Evolutionary conservation across 1,140 invertebrate genomes (phyloP), one percentile per base, ranked within the genome.

Genomic region (Heliconius nattereri): DNA sequence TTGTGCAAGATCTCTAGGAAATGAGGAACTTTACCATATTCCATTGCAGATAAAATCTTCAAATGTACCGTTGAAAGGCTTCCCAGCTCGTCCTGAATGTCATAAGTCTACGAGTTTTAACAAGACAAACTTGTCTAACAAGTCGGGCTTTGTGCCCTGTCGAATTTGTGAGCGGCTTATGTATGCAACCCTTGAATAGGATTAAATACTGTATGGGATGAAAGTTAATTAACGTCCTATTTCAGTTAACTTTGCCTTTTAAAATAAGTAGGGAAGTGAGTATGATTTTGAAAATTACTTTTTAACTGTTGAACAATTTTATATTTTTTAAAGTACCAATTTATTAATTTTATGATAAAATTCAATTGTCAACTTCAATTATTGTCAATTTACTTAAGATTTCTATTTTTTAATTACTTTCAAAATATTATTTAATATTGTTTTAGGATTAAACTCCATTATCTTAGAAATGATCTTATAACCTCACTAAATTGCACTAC

Each of bases 51-150:
- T 82, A 83, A 84, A 82, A 85, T 84, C 80, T 78, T 78, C 78
- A 35, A 73, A 76, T 80, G 78, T 83, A 75, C 76, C 81, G 79
- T 82, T 84, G 81, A 85, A 83, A 85, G 85, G 75, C 84, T 84
- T 80, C 73, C 78, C 77, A 80, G 81, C 78, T 77, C 78, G 78
- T 82, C 81, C 81, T 79, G 77, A 81, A 85, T 85, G 84, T 85
- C 84, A 85, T 86, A 86, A 85, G 85, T 84, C 81, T 79, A 78
- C 76, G 85, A 89, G 86, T 88, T 90, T 87, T 91, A 91, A 91
- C 90, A 87, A 91, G 86, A 86, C 85, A 90, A 91, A 91, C 90
- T 91, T 89, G 83, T 86, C 86, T 90, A 90, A 90, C 88, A 91
- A 90, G 87, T 87, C 85, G 81, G 76, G 75, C 78, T 84, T 85